Conservation (phyloP, 2,113 vertebrate species). For the Bubo bubo region DNA sequence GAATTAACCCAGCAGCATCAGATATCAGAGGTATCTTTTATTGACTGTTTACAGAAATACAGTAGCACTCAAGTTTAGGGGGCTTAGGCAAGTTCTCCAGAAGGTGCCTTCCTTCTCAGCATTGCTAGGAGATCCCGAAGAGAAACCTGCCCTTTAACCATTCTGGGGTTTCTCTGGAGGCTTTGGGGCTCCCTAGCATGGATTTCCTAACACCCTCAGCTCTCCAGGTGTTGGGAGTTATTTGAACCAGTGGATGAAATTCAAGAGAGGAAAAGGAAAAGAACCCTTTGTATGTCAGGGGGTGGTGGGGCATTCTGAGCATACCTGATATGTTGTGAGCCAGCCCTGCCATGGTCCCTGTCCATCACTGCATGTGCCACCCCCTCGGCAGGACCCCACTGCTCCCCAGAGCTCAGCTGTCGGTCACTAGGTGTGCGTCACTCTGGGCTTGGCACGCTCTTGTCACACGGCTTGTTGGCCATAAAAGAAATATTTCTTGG, state of each 20-base stretch:
- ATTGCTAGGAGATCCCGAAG: background rate
- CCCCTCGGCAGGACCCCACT: background rate
- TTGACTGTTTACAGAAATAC: slow-evolving; percentile 60
- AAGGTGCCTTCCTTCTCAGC: slow-evolving; percentile 21
- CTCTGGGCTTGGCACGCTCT: background rate
- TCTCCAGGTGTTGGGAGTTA: background rate
- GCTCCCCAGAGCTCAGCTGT: background rate
- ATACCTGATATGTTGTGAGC: slow-evolving; percentile 49
- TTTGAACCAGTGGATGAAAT: background rate
- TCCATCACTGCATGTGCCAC: background rate
- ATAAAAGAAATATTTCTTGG: slow-evolving; percentile 22
- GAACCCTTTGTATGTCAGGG: background rate
- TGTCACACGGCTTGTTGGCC: background rate
- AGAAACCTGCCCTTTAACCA: background rate
- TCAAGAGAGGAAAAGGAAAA: slow-evolving; percentile 10
- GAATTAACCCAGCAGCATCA: background rate
- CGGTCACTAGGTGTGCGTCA: accelerated
- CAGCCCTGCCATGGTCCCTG: background rate
- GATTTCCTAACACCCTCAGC: slow-evolving; percentile 2
- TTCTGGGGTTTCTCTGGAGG: background rate
- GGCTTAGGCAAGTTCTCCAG: background rate
- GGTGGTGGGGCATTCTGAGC: background rate
- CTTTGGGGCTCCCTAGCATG: background rate
- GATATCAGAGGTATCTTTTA: slow-evolving; percentile 70
- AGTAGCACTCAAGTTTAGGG: slow-evolving; percentile 30